These are phyloP conservation scores for Cricetomys ansorgei DNA, from an alignment of 2,113 vertebrate genomes.

Conservation along the genomic window DNA sequence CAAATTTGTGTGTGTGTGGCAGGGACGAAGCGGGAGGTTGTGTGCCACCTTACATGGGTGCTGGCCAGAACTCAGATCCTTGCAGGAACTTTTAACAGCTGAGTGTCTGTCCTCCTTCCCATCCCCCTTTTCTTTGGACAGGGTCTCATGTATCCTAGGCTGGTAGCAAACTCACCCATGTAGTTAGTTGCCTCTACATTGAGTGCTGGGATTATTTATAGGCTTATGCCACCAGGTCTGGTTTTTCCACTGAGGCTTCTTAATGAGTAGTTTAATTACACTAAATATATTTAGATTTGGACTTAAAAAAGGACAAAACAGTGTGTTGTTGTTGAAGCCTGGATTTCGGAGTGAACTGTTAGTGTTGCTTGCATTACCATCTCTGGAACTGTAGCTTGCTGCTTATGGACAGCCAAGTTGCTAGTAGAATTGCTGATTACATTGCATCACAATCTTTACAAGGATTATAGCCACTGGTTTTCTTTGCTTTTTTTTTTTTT, in stretches of 20 bases:
- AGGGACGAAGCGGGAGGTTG: too few relatives aligned
- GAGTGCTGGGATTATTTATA: neutral
- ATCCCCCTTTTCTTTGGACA: neutral
- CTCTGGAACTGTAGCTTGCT: neutral
- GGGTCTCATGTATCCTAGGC: neutral
- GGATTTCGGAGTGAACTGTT: neutral
- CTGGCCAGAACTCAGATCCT: accelerated
- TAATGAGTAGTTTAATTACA: neutral
- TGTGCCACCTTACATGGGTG: neutral
- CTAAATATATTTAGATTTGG: conserved; percentile 23
- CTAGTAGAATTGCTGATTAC: neutral
- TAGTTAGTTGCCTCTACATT: neutral
- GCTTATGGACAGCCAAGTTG: neutral
- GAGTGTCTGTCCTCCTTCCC: neutral
- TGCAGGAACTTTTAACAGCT: neutral
- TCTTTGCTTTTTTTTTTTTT: neutral
- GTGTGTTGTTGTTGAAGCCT: neutral
- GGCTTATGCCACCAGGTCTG: neutral
- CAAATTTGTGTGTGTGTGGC: neutral
- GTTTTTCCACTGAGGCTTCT: neutral
- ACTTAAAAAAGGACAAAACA: neutral
- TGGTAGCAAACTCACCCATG: neutral
- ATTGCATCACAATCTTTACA: neutral
- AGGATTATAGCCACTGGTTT: neutral
- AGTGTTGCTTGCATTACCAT: neutral